Evolutionary conservation across 2,888 invertebrate genomes (phyloP).

Genomic region (Oasisia sp.): DNA sequence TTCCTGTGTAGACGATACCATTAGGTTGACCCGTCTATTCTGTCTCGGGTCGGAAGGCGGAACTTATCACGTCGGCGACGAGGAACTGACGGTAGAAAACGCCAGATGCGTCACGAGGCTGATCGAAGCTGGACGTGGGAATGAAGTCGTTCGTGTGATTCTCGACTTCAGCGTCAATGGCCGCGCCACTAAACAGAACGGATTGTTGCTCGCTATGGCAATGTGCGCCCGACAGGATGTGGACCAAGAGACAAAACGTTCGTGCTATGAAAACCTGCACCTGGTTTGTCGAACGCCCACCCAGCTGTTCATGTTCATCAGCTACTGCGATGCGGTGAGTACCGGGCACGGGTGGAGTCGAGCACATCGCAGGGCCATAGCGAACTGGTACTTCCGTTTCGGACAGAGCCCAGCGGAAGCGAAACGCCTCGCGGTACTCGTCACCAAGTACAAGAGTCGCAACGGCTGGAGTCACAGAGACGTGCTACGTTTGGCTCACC

Average conservation of each 20-base stretch:
- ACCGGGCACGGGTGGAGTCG: slow-evolving; percentile 70
- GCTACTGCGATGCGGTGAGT: slow-evolving; percentile 70
- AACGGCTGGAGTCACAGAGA: too few species aligned
- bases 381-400: slow-evolving; percentile 72
- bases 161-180: slow-evolving; percentile 58
- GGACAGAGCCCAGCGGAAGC: slow-evolving; percentile 61
- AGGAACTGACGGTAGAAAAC: slow-evolving; percentile 59
- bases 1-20: slow-evolving; percentile 58
- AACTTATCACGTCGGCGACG: slow-evolving; percentile 56
- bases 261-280: slow-evolving; percentile 70
- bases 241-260: slow-evolving; percentile 67
- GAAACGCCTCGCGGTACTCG: slow-evolving; percentile 73
- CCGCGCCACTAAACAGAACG: slow-evolving; percentile 63
- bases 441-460: slow-evolving; percentile 73
- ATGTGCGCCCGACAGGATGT: slow-evolving; percentile 70
- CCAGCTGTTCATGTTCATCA: slow-evolving; percentile 74
- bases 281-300: slow-evolving; percentile 74
- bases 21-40: slow-evolving; percentile 60
- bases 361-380: slow-evolving; percentile 74
- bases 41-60: slow-evolving; percentile 62
- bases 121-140: slow-evolving; percentile 57
- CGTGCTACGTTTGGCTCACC: slow-evolving; percentile 68
- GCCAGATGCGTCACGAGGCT: slow-evolving; percentile 54
- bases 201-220: slow-evolving; percentile 74
- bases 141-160: slow-evolving; percentile 57